Base-by-base conservation (phyloP, 2,888 invertebrate species). In the Lycaena phlaeas region DNA sequence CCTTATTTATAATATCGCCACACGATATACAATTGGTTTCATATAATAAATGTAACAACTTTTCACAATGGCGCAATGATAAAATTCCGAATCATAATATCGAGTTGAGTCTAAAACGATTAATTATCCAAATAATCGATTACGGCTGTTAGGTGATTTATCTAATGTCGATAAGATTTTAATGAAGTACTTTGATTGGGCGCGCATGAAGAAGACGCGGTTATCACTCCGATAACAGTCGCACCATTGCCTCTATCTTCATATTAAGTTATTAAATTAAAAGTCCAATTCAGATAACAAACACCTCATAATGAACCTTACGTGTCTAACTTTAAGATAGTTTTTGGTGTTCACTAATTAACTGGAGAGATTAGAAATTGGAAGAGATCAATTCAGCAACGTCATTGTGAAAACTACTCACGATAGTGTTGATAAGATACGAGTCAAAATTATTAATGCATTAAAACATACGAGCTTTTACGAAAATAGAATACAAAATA, bases 131-230 rank as follows among this genome's bases (percentile, higher is more conserved):
- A 82, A 82, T 84, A 84, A 84, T 81, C 81, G 81, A 84, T 82
- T 66, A 78, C 62, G 73, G 74, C 71, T 77, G 79, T 79, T 76
- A 71, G 63, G 81, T 84, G 82, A 84, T 84, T 84, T 84, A 84
- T 84, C 82, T 82, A 75, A 71, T 67, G 70, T 66, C 76, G 84
- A 84, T 84, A 84, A 84, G 78, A 78, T 79, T 82, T 84, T 84
- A 84, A 84, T 84, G 82, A 84, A 82, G 84, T 81, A 81, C 82
- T 81, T 77, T 82, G 82, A 82, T 82, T 82, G 81, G 79, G 78
- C 64, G 72, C 73, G 64, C 79, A 73, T 57, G 69, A 72, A 75
- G 75, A 50, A 63, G 71, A 68, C 69, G 65, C 51, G 55, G 70
- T 78, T 79, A 81, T 84, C 81, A 64, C 58, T 53, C 52, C 46